Evolutionary conservation across 2,797 vertebrate genomes (phyloP), one percentile per base, ranked within the genome.

Genomic region (Telmatherina bonti): DNA sequence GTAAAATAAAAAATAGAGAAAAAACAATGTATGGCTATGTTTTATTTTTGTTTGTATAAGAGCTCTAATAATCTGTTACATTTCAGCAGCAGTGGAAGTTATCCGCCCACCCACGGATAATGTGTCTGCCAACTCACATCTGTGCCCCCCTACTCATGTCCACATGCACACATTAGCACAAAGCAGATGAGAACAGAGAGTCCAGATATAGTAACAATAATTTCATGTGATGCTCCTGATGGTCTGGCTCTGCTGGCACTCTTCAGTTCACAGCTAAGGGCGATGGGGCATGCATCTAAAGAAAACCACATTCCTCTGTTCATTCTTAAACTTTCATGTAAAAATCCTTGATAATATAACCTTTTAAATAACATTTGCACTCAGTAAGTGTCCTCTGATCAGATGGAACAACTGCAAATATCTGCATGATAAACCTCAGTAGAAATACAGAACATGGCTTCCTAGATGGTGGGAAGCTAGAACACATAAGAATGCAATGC

Each of bases 81-180:
- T 66, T 85, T 74, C 64, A 53, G 79, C 57, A 78, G 80, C 62
- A 67, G 79, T 59, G 61, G 77, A 79, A 79, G 72, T 66, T 70
- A 24, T 87, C 65, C 75, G 49, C 67, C 89, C 74, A 75, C 87
- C 76, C 76, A 70, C 78, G 74, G 64, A 56, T 53, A 64, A 80
- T 70, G 47, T 62, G 62, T 85, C 82, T 85, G 76, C 85, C 88
- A 85, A 66, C 67, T 83, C 75, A 82, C 82, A 84, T 62, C 74
- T 66, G 49, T 80, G 74, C 53, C 68, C 66, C 76, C 55, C 74
- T 45, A 41, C 70, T 53, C 57, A 74, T 61, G 13, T 33, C 56
- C 72, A 59, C 64, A 57, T 74, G 71, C 69, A 63, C 68, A 69
- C 4, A 18, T 41, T 63, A 67, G 61, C 62, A 76, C 68, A 78